Base-by-base conservation (phyloP, 2,888 invertebrate species). In the Drosophila merina region DNA sequence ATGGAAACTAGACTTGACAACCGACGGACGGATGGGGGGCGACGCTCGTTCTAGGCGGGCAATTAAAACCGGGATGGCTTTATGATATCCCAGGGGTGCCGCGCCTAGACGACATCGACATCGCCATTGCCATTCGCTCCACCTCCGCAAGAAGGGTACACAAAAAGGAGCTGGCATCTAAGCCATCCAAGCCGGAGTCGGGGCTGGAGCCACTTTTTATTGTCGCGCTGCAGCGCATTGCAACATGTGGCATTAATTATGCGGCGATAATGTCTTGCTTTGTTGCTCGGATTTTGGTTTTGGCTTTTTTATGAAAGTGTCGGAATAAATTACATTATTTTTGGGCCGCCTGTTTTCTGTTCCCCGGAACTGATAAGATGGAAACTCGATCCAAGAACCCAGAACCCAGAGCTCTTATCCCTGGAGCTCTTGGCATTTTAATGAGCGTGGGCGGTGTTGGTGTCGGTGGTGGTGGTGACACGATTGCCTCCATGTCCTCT, bases 231-330 rank as follows among this genome's bases (percentile, higher is more conserved):
- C 76, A 57, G 57, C 57, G 67, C 77, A 74, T 72, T 75, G 77
- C 79, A 88, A 88, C 88, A 88, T 84, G 84, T 79, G 86, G 70
- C 80, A 86, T 81, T 88, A 88, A 87, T 88, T 88, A 84, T 82
- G 84, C 80, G 74, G 81, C 80, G 88, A 83, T 78, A 88, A 88
- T 87, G 84, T 83, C 83, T 80, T 83, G 76, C 77, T 87, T 77
- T 80, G 84, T 77, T 79, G 72, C 72, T 72, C 58, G 77, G 78
- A 74, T 64, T 83, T 59, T 74, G 76, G 70, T 71, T 66, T 60
- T 50, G 33, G 38, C 58, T 60, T 42, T 67, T 88, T 86, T 85
- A 86, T 88, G 82, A 87, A 88, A 85, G 88, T 86, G 88, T 77
- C 85, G 77, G 79, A 87, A 87, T 88, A 85, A 75, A 88, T 88